Evolutionary conservation across 2,797 vertebrate species (phyloP).

Genomic region (Pseudochromis fuscus): DNA sequence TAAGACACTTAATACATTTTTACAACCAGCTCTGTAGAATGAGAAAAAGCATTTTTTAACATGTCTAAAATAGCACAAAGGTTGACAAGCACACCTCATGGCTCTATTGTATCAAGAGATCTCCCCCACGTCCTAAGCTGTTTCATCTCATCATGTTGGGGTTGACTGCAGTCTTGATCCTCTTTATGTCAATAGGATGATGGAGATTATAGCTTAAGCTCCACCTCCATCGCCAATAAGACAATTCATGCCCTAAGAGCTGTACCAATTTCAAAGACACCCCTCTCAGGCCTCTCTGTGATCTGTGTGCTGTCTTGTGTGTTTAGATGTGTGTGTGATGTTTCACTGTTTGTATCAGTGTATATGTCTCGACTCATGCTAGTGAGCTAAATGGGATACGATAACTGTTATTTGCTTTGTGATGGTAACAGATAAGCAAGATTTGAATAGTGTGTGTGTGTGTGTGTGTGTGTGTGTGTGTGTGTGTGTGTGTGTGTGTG

Average conservation of each 20-base stretch:
- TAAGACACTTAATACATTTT: neutral
- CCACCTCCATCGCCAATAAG: conserved; percentile 73
- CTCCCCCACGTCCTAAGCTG: conserved; percentile 61
- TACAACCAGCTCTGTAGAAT: neutral
- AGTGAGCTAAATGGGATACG: conserved; percentile 28
- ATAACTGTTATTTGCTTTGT: conserved; percentile 5
- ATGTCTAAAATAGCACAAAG: conserved; percentile 52
- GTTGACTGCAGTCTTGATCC: conserved; percentile 77
- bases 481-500: neutral
- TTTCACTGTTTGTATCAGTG: neutral
- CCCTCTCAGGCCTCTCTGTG: conserved; percentile 43
- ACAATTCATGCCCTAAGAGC: conserved; percentile 75
- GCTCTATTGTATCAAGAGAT: conserved; percentile 69
- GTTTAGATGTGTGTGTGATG: conserved; percentile 20
- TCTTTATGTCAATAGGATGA: conserved; percentile 81
- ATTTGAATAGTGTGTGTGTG: conserved; percentile 20
- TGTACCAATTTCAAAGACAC: conserved; percentile 65
- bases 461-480: conserved; percentile 1
- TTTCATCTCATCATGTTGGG: conserved; percentile 74
- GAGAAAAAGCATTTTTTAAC: conserved; percentile 1
- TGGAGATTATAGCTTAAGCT: conserved; percentile 78
- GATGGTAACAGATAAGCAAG: conserved; percentile 5
- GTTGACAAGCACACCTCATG: conserved; percentile 34
- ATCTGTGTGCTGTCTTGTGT: conserved; percentile 10
- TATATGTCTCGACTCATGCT: conserved; percentile 15